Conservation (phyloP, 1,140 invertebrate genomes). For the Semibalanus balanoides region DNA sequence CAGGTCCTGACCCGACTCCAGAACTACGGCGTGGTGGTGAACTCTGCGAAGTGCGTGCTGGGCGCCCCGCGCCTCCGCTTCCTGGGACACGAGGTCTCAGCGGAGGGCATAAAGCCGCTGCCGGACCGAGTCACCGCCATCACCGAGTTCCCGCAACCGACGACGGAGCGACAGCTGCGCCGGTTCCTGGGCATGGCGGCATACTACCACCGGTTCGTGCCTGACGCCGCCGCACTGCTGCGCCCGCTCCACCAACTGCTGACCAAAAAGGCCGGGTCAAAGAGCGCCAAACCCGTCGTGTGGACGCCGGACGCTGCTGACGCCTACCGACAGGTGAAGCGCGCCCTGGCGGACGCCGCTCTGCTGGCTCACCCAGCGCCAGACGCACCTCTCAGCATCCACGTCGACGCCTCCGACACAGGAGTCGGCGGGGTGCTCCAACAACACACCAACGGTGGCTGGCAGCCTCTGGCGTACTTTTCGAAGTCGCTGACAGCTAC, state of each 20-base stretch:
- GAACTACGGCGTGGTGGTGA: conserved; percentile 15
- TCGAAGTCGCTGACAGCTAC: conserved; percentile 13
- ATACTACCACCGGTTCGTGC: conserved; percentile 30
- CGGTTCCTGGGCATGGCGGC: conserved; percentile 29
- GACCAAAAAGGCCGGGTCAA: background rate
- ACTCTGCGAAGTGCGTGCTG: conserved; percentile 12
- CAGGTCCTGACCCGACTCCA: conserved; percentile 13
- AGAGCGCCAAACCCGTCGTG: background rate
- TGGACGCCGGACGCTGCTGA: background rate
- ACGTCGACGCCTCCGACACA: conserved; percentile 12
- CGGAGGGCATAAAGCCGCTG: too few relatives aligned
- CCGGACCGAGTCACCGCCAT: conserved; percentile 25
- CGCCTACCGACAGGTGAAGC: background rate
- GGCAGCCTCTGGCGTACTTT: conserved; percentile 14
- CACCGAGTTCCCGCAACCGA: conserved; percentile 24
- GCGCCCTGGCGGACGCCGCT: background rate
- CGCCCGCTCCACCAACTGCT: conserved; percentile 11
- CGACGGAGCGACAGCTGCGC: conserved; percentile 24
- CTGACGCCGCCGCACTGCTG: conserved; percentile 20
- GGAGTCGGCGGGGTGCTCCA: conserved; percentile 13
- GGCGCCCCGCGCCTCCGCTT: conserved; percentile 8
- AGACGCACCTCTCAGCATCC: conserved; percentile 6
- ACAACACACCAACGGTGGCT: conserved; percentile 1
- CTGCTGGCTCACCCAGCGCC: background rate
- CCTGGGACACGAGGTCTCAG: too few relatives aligned